Evolutionary conservation across 2,797 vertebrate genomes (phyloP).

Genomic region (Typhlichthys subterraneus): DNA sequence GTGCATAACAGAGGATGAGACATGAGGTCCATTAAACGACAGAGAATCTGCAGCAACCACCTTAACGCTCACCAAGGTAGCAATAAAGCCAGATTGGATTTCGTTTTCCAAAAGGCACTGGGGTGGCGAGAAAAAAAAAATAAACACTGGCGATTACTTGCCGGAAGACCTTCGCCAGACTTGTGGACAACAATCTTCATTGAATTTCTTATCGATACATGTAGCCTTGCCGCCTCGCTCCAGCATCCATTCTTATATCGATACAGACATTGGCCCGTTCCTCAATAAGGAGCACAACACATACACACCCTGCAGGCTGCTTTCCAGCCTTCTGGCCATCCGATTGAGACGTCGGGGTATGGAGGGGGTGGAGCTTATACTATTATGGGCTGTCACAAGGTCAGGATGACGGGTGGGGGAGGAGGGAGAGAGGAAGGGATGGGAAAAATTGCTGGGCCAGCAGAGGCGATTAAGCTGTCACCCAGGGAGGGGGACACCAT

Average conservation of each 20-base stretch:
- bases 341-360: conserved; percentile 42
- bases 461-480: conserved; percentile 72
- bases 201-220: conserved; percentile 63
- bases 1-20: conserved; percentile 86
- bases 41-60: conserved; percentile 88
- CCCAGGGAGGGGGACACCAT: conserved; percentile 64
- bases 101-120: conserved; percentile 64
- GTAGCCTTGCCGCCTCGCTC: conserved; percentile 48
- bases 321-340: conserved; percentile 49
- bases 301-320: conserved; percentile 60
- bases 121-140: conserved; percentile 49
- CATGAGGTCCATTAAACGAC: conserved; percentile 86
- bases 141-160: conserved; percentile 50
- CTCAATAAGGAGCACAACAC: conserved; percentile 46
- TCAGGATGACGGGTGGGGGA: conserved; percentile 14
- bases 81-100: conserved; percentile 87
- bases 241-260: conserved; percentile 53
- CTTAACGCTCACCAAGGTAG: conserved; percentile 81
- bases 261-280: conserved; percentile 41
- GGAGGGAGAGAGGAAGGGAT: conserved; percentile 32
- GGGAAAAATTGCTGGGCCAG: conserved; percentile 60
- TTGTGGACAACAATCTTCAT: conserved; percentile 43
- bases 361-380: background rate
- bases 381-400: background rate
- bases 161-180: conserved; percentile 38